Base-by-base conservation (phyloP, 2,113 vertebrate genomes). In the Platichthys flesus region DNA sequence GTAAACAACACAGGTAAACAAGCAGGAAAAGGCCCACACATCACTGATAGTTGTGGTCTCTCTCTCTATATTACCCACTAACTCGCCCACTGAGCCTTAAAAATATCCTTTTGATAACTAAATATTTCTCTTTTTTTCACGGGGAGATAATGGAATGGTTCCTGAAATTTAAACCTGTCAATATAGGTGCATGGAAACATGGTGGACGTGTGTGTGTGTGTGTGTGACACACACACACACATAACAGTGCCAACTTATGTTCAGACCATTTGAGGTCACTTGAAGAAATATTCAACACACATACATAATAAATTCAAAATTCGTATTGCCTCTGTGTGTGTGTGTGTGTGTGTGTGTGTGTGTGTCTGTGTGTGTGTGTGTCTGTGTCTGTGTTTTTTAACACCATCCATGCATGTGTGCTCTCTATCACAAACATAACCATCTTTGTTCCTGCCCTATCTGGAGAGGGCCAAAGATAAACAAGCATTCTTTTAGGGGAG, bases 401-500 rank as follows among this genome's bases (percentile, higher is more conserved):
- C 42, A 71, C 31, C 15, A 67, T 65, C 68, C 74, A 83, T 60
- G n/a, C 72, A 28, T 24, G 49, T 37, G 60, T 14, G 12, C 45
- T 47, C 77, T 42, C 65, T 59, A 20, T 69, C 76, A 85, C 71
- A 77, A 42, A 59, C 65, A 67, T 28, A 83, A 76, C 60, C 61
- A 71, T 72, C 78, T 83, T 89, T 88, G 84, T 89, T 85, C 77
- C 28, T 20, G 57, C 1, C 45, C 77, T 85, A 81, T 85, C 82
- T 81, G 64, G 20, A 74, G 57, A 74, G 74, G 61, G 76, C 13
- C 1, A 77, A 70, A 85, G 85, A 88, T 86, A 89, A 91, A 90
- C 83, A 81, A 72, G 74, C 84, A 89, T 91, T 91, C 85, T 81
- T 85, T 61, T 10, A 20, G 67, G 10, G 24, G 31, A 85, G 83